These are phyloP conservation scores for Hippopotamus amphibius DNA, from an alignment of 2,113 vertebrate species.

Conservation along the genomic window DNA sequence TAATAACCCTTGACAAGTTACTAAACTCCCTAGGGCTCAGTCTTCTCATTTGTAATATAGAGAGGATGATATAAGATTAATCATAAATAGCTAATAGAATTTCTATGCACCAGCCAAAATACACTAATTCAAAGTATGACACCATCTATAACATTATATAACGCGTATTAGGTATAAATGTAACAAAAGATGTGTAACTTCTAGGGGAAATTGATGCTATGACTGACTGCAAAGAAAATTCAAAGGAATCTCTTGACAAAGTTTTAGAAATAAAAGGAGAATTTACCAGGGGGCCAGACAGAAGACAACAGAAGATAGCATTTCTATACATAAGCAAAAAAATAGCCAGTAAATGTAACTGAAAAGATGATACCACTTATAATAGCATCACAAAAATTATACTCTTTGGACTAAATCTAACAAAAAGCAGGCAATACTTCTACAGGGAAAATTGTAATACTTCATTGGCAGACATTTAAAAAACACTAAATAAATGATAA, in stretches of 20 bases:
- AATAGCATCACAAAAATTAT: neutral
- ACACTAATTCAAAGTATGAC: neutral
- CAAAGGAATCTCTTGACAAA: neutral
- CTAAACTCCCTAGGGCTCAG: neutral
- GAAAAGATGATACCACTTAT: neutral
- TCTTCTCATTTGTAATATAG: neutral
- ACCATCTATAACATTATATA: neutral
- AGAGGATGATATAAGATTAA: neutral
- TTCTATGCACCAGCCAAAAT: neutral
- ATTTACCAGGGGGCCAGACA: neutral
- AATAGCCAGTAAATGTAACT: neutral
- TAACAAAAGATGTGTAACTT: constrained; percentile 53
- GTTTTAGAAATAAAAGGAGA: constrained; percentile 36
- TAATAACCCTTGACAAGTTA: neutral
- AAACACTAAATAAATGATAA: constrained; percentile 24
- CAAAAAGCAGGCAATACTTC: neutral
- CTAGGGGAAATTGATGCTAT: neutral
- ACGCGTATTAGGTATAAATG: neutral
- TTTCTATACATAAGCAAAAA: neutral
- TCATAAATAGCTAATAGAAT: neutral
- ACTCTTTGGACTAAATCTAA: neutral
- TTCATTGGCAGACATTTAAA: neutral
- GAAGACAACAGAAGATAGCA: neutral
- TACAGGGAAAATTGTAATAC: neutral
- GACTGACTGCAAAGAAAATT: neutral